Percentiles rank a stretch among this genome's conserved stretches.
These are phyloP conservation scores for Sarcophaga rosellei DNA, from an alignment of 2,888 invertebrate species.

Conservation along the genomic window DNA sequence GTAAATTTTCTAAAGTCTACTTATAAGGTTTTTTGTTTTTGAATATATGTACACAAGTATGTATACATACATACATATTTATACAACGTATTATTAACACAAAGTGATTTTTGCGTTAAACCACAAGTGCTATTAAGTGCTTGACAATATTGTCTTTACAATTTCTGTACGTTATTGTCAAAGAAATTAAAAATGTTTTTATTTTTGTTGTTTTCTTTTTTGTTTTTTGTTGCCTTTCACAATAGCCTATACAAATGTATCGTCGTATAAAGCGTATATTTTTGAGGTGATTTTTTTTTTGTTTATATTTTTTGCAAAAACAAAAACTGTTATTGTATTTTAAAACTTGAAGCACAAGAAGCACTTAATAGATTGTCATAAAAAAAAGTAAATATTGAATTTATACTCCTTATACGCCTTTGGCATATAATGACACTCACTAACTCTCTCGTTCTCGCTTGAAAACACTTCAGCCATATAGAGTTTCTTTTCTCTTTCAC, in stretches of 20 bases:
- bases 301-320: constrained; percentile 5
- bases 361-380: constrained; percentile 25
- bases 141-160: constrained; percentile 62
- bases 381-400: constrained; percentile 49
- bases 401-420: constrained; percentile 30
- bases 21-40: background rate
- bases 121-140: constrained; percentile 69
- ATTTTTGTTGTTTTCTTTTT: background rate
- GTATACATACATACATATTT: background rate
- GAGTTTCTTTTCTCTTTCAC: background rate
- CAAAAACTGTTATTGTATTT: background rate
- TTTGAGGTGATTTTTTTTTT: constrained; percentile 4
- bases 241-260: constrained; percentile 2
- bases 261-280: constrained; percentile 13
- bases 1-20: background rate
- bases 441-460: background rate
- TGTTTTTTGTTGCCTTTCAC: constrained; percentile 21
- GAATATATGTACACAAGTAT: background rate
- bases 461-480: background rate
- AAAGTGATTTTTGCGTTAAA: constrained; percentile 67
- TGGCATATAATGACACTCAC: constrained; percentile 1
- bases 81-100: constrained; percentile 47
- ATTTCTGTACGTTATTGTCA: background rate
- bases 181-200: background rate
- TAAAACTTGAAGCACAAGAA: constrained; percentile 27